phyloP scores from a whole-genome alignment of 2,113 vertebrate species.

The Etia nguti region DNA sequence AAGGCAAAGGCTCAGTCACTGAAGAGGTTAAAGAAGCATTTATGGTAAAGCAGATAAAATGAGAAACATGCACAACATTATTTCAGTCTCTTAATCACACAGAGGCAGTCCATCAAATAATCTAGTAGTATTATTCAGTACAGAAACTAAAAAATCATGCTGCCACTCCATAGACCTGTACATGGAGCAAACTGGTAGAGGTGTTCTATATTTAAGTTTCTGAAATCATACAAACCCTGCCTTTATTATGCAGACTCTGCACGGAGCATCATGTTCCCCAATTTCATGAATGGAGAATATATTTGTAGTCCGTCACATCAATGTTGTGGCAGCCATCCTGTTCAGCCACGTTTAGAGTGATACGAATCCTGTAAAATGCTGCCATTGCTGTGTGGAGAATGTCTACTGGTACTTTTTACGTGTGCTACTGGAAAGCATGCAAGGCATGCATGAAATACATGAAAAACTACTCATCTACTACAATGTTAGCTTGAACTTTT shows the following conservation, averaged over 20 bases:
- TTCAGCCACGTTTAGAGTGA: neutral
- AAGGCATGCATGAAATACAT: neutral
- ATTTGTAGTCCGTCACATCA: neutral
- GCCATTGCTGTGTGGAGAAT: neutral
- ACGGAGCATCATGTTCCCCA: neutral
- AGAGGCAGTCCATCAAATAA: neutral
- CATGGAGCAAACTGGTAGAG: neutral
- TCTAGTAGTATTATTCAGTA: neutral
- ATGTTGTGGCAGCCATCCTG: neutral
- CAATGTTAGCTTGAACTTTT: neutral
- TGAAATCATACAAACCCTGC: neutral
- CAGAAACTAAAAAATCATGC: neutral
- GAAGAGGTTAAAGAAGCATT: neutral
- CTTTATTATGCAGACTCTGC: neutral
- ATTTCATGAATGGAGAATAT: neutral
- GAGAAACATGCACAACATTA: neutral
- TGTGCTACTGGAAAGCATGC: neutral
- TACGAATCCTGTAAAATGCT: neutral
- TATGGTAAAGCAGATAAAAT: neutral
- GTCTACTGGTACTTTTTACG: neutral
- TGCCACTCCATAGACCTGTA: neutral
- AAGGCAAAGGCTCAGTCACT: neutral
- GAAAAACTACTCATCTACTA: neutral
- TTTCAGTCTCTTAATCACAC: neutral
- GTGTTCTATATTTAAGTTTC: neutral